Evolutionary conservation across 1,140 invertebrate species (phyloP).

Genomic region (Pseudomyrmex dendroicus): DNA sequence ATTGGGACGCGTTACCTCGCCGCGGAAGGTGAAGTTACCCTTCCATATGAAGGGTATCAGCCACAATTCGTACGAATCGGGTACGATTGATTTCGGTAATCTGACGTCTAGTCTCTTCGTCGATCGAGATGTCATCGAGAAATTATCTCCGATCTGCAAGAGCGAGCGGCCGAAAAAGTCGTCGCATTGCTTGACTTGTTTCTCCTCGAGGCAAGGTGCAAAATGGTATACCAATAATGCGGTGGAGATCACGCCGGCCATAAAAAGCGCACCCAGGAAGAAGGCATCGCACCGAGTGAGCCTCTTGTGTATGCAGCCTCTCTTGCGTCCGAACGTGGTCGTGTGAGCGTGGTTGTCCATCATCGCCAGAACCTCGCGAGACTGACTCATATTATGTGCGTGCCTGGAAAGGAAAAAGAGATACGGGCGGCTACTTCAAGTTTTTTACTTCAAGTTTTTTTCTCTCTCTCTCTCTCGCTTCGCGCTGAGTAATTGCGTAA

Average conservation of each 20-base stretch:
- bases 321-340: conserved; percentile 81
- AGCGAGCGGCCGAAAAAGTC: conserved; percentile 77
- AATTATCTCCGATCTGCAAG: conserved; percentile 80
- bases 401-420: conserved; percentile 61
- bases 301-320: conserved; percentile 77
- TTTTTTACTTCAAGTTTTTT: too few species aligned
- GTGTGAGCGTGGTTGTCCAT: conserved; percentile 79
- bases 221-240: conserved; percentile 90
- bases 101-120: conserved; percentile 87
- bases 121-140: conserved; percentile 74
- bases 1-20: conserved; percentile 85
- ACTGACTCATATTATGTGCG: conserved; percentile 80
- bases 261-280: conserved; percentile 84
- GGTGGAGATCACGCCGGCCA: conserved; percentile 86
- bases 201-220: conserved; percentile 86
- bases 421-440: not conserved
- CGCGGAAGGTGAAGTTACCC: conserved; percentile 91
- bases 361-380: conserved; percentile 81
- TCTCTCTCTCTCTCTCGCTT: too few species aligned
- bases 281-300: conserved; percentile 84
- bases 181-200: conserved; percentile 65
- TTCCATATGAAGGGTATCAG: conserved; percentile 90
- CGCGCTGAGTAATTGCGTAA: not conserved
- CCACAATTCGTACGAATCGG: conserved; percentile 89
- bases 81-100: conserved; percentile 88